Evolutionary conservation across 2,113 vertebrate species (phyloP).

Genomic region (Hoplias malabaricus): DNA sequence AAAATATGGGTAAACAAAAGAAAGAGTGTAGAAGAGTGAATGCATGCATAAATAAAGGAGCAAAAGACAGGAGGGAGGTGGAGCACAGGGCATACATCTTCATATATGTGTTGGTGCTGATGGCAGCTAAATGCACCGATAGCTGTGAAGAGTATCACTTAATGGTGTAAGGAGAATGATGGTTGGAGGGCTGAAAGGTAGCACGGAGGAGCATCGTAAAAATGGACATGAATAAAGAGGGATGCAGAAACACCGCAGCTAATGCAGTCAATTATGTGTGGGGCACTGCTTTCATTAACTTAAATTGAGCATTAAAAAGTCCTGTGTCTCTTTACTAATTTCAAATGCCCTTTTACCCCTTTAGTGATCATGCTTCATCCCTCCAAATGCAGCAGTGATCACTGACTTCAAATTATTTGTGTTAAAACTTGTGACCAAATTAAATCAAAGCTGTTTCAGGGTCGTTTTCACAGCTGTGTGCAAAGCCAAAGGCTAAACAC

Average conservation of each 20-base stretch:
- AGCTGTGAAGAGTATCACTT: slow-evolving; percentile 26
- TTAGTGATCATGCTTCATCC: background rate
- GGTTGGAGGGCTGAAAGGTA: background rate
- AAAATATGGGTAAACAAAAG: no score
- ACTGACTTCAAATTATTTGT: background rate
- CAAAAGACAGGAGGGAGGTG: background rate
- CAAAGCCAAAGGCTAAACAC: background rate
- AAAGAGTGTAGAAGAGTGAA: no score
- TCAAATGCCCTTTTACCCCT: background rate
- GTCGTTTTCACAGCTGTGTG: background rate
- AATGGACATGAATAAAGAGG: slow-evolving; percentile 32
- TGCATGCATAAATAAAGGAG: no score
- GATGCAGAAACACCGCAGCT: background rate
- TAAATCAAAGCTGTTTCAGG: background rate
- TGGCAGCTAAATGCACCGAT: slow-evolving; percentile 45
- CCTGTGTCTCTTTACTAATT: background rate
- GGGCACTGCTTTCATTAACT: background rate
- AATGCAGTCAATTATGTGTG: background rate
- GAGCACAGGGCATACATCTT: slow-evolving; percentile 25
- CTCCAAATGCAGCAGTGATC: background rate
- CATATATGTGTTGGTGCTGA: slow-evolving; percentile 36
- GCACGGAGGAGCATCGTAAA: slow-evolving; percentile 4
- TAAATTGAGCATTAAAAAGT: background rate
- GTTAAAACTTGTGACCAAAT: background rate
- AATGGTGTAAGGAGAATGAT: slow-evolving; percentile 41